Evolutionary conservation across 2,888 invertebrate genomes (phyloP).

Genomic region (Drosophila algonquin): DNA sequence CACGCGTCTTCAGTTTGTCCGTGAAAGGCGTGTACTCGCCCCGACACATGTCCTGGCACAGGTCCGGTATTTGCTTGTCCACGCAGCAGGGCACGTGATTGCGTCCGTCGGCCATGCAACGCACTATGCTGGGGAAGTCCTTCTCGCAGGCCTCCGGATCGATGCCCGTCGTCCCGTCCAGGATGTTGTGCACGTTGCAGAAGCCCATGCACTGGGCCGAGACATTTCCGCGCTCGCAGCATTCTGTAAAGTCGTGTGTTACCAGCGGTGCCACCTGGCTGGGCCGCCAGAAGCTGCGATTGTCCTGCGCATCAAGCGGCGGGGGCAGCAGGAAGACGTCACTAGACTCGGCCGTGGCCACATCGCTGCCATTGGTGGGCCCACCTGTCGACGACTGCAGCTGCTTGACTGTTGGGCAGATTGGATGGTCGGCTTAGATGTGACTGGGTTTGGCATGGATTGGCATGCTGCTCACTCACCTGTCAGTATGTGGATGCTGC

Average conservation of each 20-base stretch:
- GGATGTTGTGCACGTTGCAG: constrained; percentile 90
- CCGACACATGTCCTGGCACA: constrained; percentile 93
- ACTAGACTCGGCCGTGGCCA: constrained; percentile 63
- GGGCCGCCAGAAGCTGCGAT: constrained; percentile 80
- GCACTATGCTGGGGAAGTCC: constrained; percentile 92
- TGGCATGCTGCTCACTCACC: constrained; percentile 84
- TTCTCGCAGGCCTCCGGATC: constrained; percentile 92
- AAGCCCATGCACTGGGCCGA: constrained; percentile 90
- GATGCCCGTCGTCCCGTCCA: constrained; percentile 90
- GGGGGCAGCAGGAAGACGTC: constrained; percentile 80
- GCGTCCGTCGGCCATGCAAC: constrained; percentile 91
- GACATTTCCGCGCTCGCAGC: constrained; percentile 89
- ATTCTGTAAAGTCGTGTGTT: constrained; percentile 92
- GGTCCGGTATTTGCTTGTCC: constrained; percentile 91
- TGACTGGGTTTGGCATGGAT: neutral
- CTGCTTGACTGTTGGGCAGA: constrained; percentile 64
- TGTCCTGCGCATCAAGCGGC: constrained; percentile 77
- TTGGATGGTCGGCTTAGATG: too few relatives aligned
- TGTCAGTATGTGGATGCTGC: constrained; percentile 91
- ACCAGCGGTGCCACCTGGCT: constrained; percentile 81
- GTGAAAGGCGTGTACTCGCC: constrained; percentile 94
- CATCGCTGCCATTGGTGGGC: constrained; percentile 47
- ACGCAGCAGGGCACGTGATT: constrained; percentile 94
- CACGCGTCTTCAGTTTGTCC: constrained; percentile 92
- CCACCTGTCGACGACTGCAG: constrained; percentile 47